These are phyloP conservation scores for Nephotettix cincticeps DNA, from an alignment of 1,140 invertebrate species.

Conservation along the genomic window DNA sequence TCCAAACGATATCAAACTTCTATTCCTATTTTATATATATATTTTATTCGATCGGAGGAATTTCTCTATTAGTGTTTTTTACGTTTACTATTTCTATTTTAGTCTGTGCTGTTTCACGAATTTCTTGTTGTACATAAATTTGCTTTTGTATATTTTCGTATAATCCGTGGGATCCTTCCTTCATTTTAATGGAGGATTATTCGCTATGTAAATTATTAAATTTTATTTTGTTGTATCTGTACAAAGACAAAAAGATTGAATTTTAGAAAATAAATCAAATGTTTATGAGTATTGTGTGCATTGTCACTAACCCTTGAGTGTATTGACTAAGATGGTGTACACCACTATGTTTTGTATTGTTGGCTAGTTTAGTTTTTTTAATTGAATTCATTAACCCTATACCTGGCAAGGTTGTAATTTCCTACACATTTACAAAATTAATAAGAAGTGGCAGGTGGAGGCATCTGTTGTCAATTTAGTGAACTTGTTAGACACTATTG, in stretches of 20 bases:
- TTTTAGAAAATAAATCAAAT: constrained; percentile 15
- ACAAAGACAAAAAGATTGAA: not conserved
- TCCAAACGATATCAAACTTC: not conserved
- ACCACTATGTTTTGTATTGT: no score
- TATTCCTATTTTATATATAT: constrained; percentile 2
- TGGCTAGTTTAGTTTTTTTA: no score
- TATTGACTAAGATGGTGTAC: no score
- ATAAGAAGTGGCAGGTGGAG: no score
- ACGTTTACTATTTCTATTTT: not conserved
- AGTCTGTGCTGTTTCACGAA: no score
- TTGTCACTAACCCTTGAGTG: no score
- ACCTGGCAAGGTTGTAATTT: no score
- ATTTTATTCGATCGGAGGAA: not conserved
- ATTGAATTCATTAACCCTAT: no score
- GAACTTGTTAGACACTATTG: no score
- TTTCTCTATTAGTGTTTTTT: not conserved
- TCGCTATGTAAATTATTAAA: not conserved
- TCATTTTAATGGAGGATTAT: not conserved
- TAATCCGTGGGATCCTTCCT: not conserved
- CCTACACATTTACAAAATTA: no score
- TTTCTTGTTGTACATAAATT: constrained; percentile 3
- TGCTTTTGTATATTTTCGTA: constrained; percentile 13
- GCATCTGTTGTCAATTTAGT: no score
- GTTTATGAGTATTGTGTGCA: not conserved
- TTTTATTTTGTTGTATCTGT: constrained; percentile 11